phyloP scores from a whole-genome alignment of 1,140 invertebrate genomes.

The Drosophila aff. region DNA sequence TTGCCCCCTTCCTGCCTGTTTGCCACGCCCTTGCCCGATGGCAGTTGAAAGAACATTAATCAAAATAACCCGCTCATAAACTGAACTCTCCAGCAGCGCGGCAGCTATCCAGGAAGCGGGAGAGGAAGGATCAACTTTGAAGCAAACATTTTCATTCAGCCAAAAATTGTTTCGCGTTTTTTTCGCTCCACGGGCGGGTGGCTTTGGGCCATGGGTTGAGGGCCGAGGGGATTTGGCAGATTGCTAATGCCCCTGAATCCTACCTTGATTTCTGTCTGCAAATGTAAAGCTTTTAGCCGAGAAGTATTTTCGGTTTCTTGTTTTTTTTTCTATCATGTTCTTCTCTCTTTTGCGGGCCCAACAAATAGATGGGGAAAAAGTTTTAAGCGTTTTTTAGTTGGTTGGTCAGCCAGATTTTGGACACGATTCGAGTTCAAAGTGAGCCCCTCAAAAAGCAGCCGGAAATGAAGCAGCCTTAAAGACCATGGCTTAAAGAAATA shows the following conservation, averaged over 20 bases:
- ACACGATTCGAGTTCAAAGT: conserved; percentile 13
- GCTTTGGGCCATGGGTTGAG: neutral
- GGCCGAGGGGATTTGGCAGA: conserved; percentile 9
- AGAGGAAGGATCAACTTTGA: conserved; percentile 36
- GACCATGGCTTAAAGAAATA: neutral
- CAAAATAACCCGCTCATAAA: conserved; percentile 63
- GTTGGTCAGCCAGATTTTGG: conserved; percentile 21
- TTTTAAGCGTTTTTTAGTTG: conserved; percentile 63
- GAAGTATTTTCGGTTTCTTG: conserved; percentile 19
- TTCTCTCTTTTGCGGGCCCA: conserved; percentile 1
- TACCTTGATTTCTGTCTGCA: conserved; percentile 58
- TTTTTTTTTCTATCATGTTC: neutral
- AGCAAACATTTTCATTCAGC: conserved; percentile 48
- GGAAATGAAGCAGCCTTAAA: neutral
- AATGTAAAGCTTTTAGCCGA: conserved; percentile 41
- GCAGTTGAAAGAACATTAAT: conserved; percentile 59
- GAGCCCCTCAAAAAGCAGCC: neutral
- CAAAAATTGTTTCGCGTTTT: conserved; percentile 53
- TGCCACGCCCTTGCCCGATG: conserved; percentile 14
- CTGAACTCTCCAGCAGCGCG: conserved; percentile 28
- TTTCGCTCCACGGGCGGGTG: conserved; percentile 12
- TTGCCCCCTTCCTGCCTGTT: neutral
- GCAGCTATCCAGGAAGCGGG: conserved; percentile 2
- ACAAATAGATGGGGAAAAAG: conserved; percentile 50
- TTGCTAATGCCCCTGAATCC: conserved; percentile 46